Evolutionary conservation across 53 echinoderm and acorn worm genomes (phyloP).

Genomic region (Zoroaster sp.): DNA sequence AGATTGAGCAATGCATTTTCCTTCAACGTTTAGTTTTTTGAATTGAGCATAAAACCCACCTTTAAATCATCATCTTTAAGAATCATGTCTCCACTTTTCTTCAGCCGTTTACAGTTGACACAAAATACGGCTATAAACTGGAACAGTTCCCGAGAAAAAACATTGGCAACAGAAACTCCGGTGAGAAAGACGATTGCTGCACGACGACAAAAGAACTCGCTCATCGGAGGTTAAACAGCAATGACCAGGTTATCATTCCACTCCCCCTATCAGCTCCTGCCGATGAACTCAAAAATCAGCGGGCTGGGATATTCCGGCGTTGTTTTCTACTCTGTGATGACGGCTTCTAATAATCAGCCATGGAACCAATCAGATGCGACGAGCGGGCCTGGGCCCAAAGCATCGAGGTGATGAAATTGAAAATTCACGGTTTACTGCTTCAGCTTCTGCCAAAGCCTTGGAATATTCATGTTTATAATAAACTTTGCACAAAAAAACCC

Average conservation of each 20-base stretch:
- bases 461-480: neutral
- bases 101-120: neutral
- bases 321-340: neutral
- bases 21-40: neutral
- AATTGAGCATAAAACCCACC: neutral
- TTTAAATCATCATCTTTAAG: neutral
- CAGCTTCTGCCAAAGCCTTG: neutral
- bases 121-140: neutral
- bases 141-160: neutral
- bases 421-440: neutral
- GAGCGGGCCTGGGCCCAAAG: neutral
- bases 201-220: neutral
- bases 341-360: neutral
- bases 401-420: constrained; percentile 2
- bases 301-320: neutral
- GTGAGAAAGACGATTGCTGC: neutral
- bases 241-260: neutral
- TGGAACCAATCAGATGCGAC: constrained; percentile 36
- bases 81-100: neutral
- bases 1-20: neutral
- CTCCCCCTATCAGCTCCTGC: neutral
- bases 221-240: neutral
- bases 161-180: neutral
- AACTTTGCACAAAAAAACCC: neutral
- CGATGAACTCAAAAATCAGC: neutral